A percentile compares a stretch with the other conserved stretches of the same genome.
These are phyloP conservation scores for Python bivittatus DNA, from an alignment of 2,113 vertebrate species.

Conservation along the genomic window DNA sequence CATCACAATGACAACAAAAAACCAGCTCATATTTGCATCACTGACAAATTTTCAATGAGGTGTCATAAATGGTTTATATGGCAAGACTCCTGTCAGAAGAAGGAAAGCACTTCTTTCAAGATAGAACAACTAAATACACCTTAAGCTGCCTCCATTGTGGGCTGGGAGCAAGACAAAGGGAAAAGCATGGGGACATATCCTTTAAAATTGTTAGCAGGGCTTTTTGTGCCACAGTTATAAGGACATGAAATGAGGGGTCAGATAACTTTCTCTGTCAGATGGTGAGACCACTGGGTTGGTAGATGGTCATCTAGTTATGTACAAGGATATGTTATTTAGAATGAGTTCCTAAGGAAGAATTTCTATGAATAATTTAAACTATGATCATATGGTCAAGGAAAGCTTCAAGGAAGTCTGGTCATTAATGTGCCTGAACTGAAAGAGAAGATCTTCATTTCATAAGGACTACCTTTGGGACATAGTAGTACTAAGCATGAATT, in stretches of 20 bases:
- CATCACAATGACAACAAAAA: background rate
- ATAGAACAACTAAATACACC: no score
- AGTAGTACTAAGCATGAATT: no score
- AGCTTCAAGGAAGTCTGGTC: no score
- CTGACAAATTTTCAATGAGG: background rate
- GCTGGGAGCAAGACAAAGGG: background rate
- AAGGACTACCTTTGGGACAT: no score
- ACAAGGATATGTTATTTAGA: no score
- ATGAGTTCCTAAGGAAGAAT: background rate
- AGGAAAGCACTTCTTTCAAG: no score
- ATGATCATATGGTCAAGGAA: background rate
- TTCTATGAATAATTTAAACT: background rate
- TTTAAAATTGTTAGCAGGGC: background rate
- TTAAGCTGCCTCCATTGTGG: background rate
- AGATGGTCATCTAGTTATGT: background rate
- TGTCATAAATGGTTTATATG: no score
- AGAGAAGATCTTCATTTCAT: no score
- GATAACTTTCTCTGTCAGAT: background rate
- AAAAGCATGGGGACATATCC: background rate
- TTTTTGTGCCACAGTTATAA: background rate
- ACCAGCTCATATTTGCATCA: background rate
- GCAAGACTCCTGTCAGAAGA: no score
- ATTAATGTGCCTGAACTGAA: no score
- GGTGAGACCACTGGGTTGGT: background rate
- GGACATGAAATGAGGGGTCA: background rate